These are phyloP conservation scores for Campoletis sonorensis DNA, from an alignment of 1,140 invertebrate genomes.

Conservation along the genomic window DNA sequence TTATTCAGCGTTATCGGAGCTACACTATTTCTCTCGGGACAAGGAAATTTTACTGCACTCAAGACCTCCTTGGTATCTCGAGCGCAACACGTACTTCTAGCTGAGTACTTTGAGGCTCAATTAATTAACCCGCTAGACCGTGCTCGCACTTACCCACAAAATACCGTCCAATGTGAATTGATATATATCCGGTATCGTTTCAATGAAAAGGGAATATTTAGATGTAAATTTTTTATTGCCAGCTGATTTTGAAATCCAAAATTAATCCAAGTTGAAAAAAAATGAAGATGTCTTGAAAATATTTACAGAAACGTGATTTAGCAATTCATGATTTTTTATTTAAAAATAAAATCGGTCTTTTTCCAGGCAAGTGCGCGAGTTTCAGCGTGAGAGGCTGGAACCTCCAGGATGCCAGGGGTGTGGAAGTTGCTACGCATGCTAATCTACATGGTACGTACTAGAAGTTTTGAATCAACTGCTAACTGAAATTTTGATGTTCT, in stretches of 20 bases:
- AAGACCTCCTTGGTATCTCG: slow-evolving; percentile 72
- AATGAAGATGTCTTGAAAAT: no score
- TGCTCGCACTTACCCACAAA: slow-evolving; percentile 51
- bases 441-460: slow-evolving; percentile 73
- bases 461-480: not conserved
- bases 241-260: no score
- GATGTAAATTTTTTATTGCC: no score
- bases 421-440: slow-evolving; percentile 74
- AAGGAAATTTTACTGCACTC: slow-evolving; percentile 32
- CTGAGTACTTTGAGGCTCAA: slow-evolving; percentile 62
- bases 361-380: slow-evolving; percentile 71
- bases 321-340: slow-evolving; percentile 37
- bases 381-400: slow-evolving; percentile 74
- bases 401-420: slow-evolving; percentile 75
- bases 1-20: not conserved
- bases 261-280: no score
- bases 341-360: slow-evolving; percentile 15
- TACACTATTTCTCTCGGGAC: slow-evolving; percentile 1
- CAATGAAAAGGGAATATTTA: no score
- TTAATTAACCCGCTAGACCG: slow-evolving; percentile 73
- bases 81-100: slow-evolving; percentile 62
- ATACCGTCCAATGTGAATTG: slow-evolving; percentile 64
- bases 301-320: not conserved
- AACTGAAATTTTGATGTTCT: no score
- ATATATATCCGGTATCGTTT: slow-evolving; percentile 68